phyloP scores from a whole-genome alignment of 2,888 invertebrate species.

The Polydrusus tereticollis region DNA sequence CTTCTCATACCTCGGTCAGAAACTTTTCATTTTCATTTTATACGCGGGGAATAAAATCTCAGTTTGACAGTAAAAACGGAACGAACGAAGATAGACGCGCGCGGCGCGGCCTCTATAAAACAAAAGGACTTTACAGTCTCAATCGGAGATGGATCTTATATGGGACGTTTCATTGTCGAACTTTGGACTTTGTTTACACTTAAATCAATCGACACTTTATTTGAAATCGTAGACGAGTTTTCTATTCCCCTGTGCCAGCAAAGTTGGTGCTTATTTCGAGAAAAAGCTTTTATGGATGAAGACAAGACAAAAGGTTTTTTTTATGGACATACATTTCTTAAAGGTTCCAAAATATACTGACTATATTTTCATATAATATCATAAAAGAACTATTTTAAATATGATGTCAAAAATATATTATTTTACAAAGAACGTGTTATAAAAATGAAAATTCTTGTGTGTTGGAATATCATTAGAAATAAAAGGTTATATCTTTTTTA shows the following conservation, averaged over 20 bases:
- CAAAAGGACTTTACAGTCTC: slow-evolving; percentile 25
- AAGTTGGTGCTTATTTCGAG: slow-evolving; percentile 32
- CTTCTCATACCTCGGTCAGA: not conserved
- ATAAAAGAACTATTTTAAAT: not conserved
- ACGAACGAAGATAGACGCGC: not conserved
- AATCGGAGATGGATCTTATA: slow-evolving; percentile 23
- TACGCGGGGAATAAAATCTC: not conserved
- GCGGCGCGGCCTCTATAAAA: slow-evolving; percentile 16
- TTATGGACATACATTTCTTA: no score
- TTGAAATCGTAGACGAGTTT: slow-evolving; percentile 43
- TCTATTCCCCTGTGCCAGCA: slow-evolving; percentile 25
- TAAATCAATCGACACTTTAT: slow-evolving; percentile 50
- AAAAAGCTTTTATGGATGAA: slow-evolving; percentile 29
- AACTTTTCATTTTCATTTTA: not conserved
- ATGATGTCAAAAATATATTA: no score
- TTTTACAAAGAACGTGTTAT: no score
- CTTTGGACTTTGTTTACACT: slow-evolving; percentile 47
- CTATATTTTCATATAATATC: not conserved
- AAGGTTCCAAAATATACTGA: no score
- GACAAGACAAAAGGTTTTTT: not conserved
- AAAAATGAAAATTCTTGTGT: no score
- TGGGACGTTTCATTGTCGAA: slow-evolving; percentile 23
- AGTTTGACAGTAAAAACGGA: not conserved
- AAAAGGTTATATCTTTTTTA: not conserved
- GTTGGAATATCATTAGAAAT: not conserved